These are phyloP conservation scores for Philantomba maxwellii DNA, from an alignment of 2,113 vertebrate species.

Conservation along the genomic window DNA sequence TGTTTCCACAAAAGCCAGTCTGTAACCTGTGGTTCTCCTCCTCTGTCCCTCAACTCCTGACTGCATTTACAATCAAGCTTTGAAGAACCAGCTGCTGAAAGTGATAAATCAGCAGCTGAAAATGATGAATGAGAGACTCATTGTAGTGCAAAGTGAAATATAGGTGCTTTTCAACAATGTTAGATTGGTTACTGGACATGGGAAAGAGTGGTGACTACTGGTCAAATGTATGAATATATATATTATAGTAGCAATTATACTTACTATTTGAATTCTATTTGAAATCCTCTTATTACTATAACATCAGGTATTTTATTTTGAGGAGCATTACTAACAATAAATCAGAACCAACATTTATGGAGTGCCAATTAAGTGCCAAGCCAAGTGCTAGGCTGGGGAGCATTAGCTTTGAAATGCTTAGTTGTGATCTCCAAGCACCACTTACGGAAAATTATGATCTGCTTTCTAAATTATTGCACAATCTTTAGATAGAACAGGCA, in stretches of 20 bases:
- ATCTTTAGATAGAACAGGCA: neutral
- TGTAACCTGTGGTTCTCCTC: neutral
- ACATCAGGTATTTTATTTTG: neutral
- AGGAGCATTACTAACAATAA: neutral
- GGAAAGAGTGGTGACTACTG: neutral
- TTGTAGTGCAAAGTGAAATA: neutral
- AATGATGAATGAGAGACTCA: neutral
- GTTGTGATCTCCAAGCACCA: neutral
- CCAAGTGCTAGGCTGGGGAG: neutral
- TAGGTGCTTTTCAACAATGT: neutral
- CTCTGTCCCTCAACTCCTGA: neutral
- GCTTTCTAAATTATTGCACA: neutral
- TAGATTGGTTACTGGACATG: neutral
- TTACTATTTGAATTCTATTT: neutral
- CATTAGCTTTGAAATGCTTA: neutral
- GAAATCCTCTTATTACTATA: neutral
- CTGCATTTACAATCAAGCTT: neutral
- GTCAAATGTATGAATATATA: neutral
- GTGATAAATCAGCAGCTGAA: neutral
- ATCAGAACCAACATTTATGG: neutral
- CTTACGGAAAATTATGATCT: neutral
- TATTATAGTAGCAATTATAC: neutral
- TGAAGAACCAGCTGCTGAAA: constrained; percentile 27
- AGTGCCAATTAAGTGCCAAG: neutral
- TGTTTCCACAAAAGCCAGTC: neutral